These are phyloP conservation scores for Girardia tigrina DNA, from an alignment of 2,888 invertebrate genomes.

Conservation along the genomic window DNA sequence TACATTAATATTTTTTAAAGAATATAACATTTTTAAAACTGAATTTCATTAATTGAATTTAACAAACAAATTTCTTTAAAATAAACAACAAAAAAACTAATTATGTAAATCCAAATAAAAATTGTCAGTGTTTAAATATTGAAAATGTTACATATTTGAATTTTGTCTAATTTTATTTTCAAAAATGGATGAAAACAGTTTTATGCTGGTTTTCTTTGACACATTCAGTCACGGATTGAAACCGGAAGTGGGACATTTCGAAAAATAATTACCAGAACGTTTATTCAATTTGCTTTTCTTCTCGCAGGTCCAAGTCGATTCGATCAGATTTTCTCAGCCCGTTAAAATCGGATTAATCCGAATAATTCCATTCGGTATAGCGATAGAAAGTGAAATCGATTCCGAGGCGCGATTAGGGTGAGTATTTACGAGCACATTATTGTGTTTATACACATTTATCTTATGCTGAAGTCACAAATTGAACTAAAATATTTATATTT, in stretches of 20 bases:
- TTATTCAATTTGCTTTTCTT: background rate
- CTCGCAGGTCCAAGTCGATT: constrained; percentile 25
- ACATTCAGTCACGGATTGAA: constrained; percentile 1
- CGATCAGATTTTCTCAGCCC: constrained; percentile 11
- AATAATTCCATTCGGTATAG: constrained; percentile 27
- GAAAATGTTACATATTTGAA: background rate
- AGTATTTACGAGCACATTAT: no score
- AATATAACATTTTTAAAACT: no score
- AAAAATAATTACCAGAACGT: no score
- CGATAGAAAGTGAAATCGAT: constrained; percentile 27
- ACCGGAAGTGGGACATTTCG: background rate
- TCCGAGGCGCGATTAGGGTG: background rate
- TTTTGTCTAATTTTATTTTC: no score
- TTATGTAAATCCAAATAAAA: no score
- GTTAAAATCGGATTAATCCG: constrained; percentile 26
- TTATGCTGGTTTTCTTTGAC: constrained; percentile 3
- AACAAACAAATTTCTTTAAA: no score
- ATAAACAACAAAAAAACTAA: no score
- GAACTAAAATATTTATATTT: no score
- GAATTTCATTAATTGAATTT: no score
- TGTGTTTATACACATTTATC: no score
- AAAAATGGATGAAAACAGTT: constrained; percentile 15
- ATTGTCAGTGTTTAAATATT: background rate
- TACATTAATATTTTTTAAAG: no score
- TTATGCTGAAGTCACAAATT: no score